Evolutionary conservation across 2,888 invertebrate species (phyloP), one percentile per base, ranked within the genome.

Genomic region (Thumatha senex): DNA sequence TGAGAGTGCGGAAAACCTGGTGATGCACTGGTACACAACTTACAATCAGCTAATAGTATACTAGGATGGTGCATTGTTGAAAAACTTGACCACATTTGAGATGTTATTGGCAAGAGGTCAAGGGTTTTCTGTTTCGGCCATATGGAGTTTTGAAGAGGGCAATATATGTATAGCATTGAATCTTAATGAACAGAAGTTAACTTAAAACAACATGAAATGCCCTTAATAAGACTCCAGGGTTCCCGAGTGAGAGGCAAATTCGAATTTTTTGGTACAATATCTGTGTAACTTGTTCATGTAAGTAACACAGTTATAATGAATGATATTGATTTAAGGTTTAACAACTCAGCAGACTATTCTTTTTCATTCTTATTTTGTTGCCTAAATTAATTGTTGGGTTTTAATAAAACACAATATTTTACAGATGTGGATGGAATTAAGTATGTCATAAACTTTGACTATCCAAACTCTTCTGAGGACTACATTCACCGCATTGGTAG

Each of bases 341-440:
- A 71, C 67, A 68, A 64, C 65, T 67, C 62, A 57, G 18, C 63
- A 61, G 61, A 67, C 62, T 61, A 43, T 52, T 43, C 45, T 18
- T 9, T 47, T 61, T 48, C 48, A 50, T 62, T 44, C 35, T 59
- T 47, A 11, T 38, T 45, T 52, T 56, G 35, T 54, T 49, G 24
- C 56, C 50, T 46, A 54, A 47, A 53, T 56, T 51, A 7, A 9
- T 7, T 10, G 14, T 38, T 12, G 13, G 14, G 24, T 31, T 31
- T 44, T 31, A 43, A 54, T 70, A 61, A 70, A 48, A 47, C 54
- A 15, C 44, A 35, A 48, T 24, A 53, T 49, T 69, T 86, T 90
- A 77, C 93, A 98, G 98, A 98, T 95, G 98, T 98, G 79, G 97
- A 98, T 84, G 98, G 98, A 81, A 97, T 98, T 77, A 98, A 97